Conservation (phyloP, 1,140 invertebrate species). For the Drosophila grimshawi region DNA sequence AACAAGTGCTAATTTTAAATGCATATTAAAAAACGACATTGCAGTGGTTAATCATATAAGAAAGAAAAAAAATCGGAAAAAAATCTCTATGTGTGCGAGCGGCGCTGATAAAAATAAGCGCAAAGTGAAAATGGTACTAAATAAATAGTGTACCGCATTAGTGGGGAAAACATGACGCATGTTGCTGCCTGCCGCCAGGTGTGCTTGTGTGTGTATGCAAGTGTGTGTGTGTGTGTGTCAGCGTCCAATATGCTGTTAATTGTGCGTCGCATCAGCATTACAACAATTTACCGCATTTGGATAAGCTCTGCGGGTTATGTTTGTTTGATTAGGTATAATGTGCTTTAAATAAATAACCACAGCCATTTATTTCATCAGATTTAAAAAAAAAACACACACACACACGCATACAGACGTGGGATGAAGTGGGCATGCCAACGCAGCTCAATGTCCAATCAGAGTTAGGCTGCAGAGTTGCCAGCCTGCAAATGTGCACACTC, state of each 20-base stretch:
- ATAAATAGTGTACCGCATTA: slow-evolving; percentile 47
- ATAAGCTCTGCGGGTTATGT: background rate
- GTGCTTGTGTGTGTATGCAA: slow-evolving; percentile 9
- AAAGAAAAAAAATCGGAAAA: slow-evolving; percentile 2
- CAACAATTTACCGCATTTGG: slow-evolving; percentile 14
- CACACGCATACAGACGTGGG: slow-evolving; percentile 6
- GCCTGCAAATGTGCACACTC: slow-evolving; percentile 30
- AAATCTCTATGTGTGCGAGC: slow-evolving; percentile 7
- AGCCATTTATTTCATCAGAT: slow-evolving; percentile 29
- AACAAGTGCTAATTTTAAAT: slow-evolving; percentile 35
- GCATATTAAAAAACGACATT: slow-evolving; percentile 17
- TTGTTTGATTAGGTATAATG: slow-evolving; percentile 19
- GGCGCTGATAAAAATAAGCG: slow-evolving; percentile 48
- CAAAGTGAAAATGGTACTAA: slow-evolving; percentile 50
- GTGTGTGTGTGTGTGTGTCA: slow-evolving; percentile 1
- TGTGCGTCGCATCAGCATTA: background rate
- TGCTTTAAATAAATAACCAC: slow-evolving; percentile 32
- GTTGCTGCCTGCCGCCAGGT: slow-evolving; percentile 39
- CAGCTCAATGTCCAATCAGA: slow-evolving; percentile 51
- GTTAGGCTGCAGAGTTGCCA: slow-evolving; percentile 32
- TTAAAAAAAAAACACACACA: background rate
- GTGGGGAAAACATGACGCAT: slow-evolving; percentile 47
- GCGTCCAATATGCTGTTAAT: slow-evolving; percentile 15
- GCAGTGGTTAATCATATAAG: slow-evolving; percentile 18
- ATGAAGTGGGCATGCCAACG: slow-evolving; percentile 47